Conservation (phyloP, 2,797 vertebrate species). For the Argya squamiceps region DNA sequence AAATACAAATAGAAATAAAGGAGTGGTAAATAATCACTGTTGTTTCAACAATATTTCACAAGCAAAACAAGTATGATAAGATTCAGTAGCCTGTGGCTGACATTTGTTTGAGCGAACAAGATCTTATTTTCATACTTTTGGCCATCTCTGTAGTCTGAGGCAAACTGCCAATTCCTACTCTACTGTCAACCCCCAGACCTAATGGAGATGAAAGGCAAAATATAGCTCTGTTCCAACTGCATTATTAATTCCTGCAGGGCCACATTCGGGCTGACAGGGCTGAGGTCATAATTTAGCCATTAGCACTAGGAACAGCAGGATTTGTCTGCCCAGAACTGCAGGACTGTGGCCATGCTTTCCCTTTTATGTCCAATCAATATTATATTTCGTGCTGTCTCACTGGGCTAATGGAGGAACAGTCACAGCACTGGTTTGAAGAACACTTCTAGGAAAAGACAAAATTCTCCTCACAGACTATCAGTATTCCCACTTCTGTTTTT, state of each 20-base stretch:
- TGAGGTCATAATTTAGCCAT: conserved; percentile 58
- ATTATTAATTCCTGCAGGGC: conserved; percentile 61
- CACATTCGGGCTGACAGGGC: conserved; percentile 29
- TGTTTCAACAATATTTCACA: conserved; percentile 40
- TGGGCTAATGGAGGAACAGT: conserved; percentile 5
- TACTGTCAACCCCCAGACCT: conserved; percentile 45
- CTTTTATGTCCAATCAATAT: conserved; percentile 53
- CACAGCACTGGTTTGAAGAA: not conserved
- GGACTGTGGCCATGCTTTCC: not conserved
- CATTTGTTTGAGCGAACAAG: not conserved
- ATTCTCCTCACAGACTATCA: not conserved
- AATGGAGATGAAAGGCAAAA: conserved; percentile 70
- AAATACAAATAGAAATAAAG: conserved; percentile 63
- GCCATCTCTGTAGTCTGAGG: conserved; percentile 42
- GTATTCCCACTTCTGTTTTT: not conserved
- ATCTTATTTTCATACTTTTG: conserved; percentile 52
- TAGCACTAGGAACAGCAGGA: conserved; percentile 23
- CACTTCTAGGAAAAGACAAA: not conserved
- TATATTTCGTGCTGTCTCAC: not conserved
- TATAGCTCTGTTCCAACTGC: conserved; percentile 49
- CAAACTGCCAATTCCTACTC: conserved; percentile 37
- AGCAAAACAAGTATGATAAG: conserved; percentile 42
- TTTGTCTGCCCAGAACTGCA: conserved; percentile 9
- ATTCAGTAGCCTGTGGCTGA: conserved; percentile 58
- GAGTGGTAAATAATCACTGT: conserved; percentile 18